These are phyloP conservation scores for Riparia riparia DNA, from an alignment of 2,113 vertebrate genomes.

Conservation along the genomic window DNA sequence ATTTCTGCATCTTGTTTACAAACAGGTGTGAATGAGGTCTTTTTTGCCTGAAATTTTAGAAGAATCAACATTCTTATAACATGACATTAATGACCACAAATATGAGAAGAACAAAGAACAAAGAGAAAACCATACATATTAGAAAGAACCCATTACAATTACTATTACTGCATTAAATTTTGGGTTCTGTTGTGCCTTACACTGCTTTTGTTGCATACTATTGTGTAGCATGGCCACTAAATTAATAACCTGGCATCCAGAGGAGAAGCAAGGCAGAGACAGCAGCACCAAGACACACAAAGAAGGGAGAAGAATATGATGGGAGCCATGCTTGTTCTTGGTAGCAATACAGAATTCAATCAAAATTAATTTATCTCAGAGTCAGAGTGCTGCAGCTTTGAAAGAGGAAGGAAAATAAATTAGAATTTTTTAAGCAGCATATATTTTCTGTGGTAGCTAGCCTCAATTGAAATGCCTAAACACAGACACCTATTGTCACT, in stretches of 20 bases:
- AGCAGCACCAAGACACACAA: neutral
- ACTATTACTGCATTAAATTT: neutral
- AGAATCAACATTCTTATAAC: neutral
- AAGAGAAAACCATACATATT: neutral
- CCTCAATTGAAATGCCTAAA: neutral
- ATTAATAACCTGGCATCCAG: neutral
- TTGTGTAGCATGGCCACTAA: neutral
- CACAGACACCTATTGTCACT: neutral
- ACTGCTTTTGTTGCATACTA: neutral
- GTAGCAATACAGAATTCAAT: neutral
- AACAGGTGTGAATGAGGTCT: neutral
- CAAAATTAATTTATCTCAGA: slow-evolving; percentile 17
- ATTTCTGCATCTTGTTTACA: slow-evolving; percentile 21
- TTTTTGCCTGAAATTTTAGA: slow-evolving; percentile 3
- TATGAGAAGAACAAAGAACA: slow-evolving; percentile 8
- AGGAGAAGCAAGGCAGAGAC: neutral
- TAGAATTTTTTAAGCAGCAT: neutral
- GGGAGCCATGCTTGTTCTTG: neutral
- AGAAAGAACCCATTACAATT: neutral
- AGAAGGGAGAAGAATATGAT: neutral
- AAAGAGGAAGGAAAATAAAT: neutral
- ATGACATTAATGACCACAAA: neutral
- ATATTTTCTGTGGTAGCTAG: neutral
- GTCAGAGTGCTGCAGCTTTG: slow-evolving; percentile 7
- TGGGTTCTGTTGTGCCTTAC: neutral